These are phyloP conservation scores for Dendrocopos noguchii DNA, from an alignment of 2,113 vertebrate species.

Conservation along the genomic window DNA sequence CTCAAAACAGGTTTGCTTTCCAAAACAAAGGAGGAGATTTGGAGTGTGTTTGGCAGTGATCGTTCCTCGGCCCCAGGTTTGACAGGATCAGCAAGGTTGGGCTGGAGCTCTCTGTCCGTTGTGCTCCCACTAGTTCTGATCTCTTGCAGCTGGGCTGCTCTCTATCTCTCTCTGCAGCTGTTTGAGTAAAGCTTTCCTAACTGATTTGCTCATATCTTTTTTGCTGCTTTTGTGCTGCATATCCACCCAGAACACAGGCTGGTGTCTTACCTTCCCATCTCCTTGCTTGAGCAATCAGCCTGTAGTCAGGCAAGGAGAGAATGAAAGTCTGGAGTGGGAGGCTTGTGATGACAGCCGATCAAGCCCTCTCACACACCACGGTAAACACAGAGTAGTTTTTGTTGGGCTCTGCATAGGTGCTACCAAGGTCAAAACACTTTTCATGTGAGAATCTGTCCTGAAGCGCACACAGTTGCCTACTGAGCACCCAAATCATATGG, in stretches of 20 bases:
- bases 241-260: neutral
- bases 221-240: neutral
- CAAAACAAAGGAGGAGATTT: neutral
- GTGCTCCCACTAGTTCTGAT: neutral
- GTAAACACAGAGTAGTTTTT: neutral
- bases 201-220: neutral
- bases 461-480: neutral
- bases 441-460: conserved; percentile 35
- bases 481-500: conserved; percentile 8
- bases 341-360: conserved; percentile 22
- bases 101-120: neutral
- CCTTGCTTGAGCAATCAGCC: neutral
- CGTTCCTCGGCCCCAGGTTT: neutral
- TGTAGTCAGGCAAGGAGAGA: neutral
- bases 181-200: neutral
- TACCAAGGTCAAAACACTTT: conserved; percentile 4
- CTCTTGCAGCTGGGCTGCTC: neutral
- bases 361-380: neutral
- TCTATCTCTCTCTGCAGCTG: neutral
- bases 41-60: neutral
- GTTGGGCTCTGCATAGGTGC: neutral
- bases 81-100: neutral
- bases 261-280: neutral
- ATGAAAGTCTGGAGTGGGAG: conserved; percentile 4
- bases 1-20: neutral